Conservation (phyloP, 2,888 invertebrate species). For the Disparrhopalites patrizii region DNA sequence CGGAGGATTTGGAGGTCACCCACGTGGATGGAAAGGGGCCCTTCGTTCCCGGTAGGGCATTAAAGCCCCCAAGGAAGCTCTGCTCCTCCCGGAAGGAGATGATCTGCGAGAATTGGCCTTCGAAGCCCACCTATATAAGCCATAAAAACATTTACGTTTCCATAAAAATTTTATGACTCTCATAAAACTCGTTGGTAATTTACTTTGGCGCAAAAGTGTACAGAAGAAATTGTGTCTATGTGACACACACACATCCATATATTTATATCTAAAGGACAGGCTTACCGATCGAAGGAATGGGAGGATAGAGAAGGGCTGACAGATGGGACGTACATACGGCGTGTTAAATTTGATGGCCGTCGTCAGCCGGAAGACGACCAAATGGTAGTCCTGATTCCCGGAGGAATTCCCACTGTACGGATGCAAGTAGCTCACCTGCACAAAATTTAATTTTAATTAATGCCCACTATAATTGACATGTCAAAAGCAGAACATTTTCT, state of each 20-base stretch:
- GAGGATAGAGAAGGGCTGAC: constrained; percentile 19
- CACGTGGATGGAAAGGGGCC: not conserved
- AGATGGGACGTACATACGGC: constrained; percentile 33
- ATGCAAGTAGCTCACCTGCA: constrained; percentile 37
- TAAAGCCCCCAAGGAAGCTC: not conserved
- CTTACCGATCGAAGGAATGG: constrained; percentile 2
- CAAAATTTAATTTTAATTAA: not conserved
- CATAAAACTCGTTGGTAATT: not conserved
- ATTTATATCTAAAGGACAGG: too few species aligned
- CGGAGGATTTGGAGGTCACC: not conserved
- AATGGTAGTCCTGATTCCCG: constrained; percentile 36
- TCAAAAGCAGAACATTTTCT: not conserved
- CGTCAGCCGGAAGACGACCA: constrained; percentile 37
- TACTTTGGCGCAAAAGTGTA: not conserved
- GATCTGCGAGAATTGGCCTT: not conserved
- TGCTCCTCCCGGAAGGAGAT: not conserved
- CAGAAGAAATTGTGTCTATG: too few species aligned
- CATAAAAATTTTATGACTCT: too few species aligned
- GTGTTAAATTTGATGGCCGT: constrained; percentile 36
- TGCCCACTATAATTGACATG: not conserved
- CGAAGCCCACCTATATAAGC: constrained; percentile 13
- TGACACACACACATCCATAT: too few species aligned
- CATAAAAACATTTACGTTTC: too few species aligned
- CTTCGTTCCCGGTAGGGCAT: not conserved
- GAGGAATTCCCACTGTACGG: constrained; percentile 33